Percentiles rank a stretch among this genome's conserved stretches.
Evolutionary conservation across 1,140 invertebrate genomes (phyloP).

Genomic region (Plectus sambesii): DNA sequence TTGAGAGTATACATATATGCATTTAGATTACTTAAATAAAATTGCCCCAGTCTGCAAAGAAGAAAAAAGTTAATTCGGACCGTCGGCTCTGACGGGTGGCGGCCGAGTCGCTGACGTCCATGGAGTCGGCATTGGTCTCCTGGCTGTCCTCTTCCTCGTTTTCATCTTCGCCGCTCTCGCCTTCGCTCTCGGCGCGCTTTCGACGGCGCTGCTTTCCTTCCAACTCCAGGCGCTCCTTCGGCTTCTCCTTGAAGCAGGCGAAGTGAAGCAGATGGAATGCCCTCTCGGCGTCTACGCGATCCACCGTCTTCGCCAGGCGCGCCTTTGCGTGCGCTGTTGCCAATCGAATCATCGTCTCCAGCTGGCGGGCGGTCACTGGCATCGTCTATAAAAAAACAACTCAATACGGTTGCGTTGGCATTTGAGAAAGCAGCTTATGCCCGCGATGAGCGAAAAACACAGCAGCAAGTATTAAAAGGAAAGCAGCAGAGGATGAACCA

Average conservation of each 20-base stretch:
- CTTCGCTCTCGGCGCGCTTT: background rate
- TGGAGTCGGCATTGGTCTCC: slow-evolving; percentile 29
- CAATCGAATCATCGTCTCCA: slow-evolving; percentile 94
- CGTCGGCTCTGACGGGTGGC: slow-evolving; percentile 3
- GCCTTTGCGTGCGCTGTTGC: slow-evolving; percentile 95
- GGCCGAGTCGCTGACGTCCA: slow-evolving; percentile 19
- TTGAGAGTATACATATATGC: no score
- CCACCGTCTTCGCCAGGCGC: slow-evolving; percentile 70
- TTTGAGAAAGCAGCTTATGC: no score
- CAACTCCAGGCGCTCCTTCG: slow-evolving; percentile 19
- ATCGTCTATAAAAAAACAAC: slow-evolving; percentile 67
- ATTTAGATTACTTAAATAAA: no score
- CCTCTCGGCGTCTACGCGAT: slow-evolving; percentile 68
- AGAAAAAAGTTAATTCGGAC: no score
- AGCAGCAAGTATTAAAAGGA: no score
- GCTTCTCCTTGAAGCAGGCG: slow-evolving; percentile 81
- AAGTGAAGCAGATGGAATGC: slow-evolving; percentile 93
- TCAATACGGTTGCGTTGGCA: no score
- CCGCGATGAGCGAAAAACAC: slow-evolving; percentile 18
- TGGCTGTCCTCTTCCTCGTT: slow-evolving; percentile 4
- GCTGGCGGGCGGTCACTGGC: slow-evolving; percentile 86
- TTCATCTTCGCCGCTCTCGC: slow-evolving; percentile 20
- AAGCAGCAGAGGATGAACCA: no score
- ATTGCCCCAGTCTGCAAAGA: no score
- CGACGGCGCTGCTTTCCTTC: slow-evolving; percentile 20